A percentile compares a stretch with the other conserved stretches of the same genome.
These are phyloP conservation scores for Trachelus tabidus DNA, from an alignment of 2,888 invertebrate genomes.

Conservation along the genomic window DNA sequence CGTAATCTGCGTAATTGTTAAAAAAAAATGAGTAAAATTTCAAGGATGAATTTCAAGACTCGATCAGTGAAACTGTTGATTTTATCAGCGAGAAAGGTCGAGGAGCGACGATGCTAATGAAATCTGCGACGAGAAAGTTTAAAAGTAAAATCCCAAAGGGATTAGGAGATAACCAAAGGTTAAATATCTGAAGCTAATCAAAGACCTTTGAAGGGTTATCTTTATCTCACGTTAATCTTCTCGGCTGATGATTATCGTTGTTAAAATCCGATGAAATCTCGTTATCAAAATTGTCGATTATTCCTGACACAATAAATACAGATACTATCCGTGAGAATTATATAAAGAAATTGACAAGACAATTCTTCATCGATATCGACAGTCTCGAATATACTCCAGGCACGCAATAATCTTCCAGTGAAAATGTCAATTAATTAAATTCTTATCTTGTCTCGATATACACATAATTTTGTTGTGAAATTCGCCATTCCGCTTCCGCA, in stretches of 20 bases:
- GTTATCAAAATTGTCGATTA: not conserved
- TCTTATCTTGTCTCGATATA: not conserved
- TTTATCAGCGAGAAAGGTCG: not conserved
- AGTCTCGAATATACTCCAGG: not conserved
- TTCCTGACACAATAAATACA: not conserved
- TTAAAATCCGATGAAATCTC: not conserved
- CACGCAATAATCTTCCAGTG: not conserved
- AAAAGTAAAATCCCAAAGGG: not conserved
- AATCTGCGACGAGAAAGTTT: not conserved
- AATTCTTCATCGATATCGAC: not conserved
- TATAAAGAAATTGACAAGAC: not conserved
- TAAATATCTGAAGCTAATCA: not conserved
- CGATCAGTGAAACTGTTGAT: not conserved
- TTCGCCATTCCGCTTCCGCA: conserved; percentile 8
- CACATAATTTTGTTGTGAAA: not conserved
- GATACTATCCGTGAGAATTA: not conserved
- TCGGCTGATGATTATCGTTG: not conserved
- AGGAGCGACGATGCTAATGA: not conserved
- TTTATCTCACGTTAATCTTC: not conserved
- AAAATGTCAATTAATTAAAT: not conserved
- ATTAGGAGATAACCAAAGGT: not conserved
- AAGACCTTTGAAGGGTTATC: not conserved
- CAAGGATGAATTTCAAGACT: not conserved
- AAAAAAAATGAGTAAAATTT: not conserved
- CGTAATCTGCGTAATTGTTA: not conserved